phyloP scores from a whole-genome alignment of 2,797 vertebrate genomes.

The Paguma larvata region DNA sequence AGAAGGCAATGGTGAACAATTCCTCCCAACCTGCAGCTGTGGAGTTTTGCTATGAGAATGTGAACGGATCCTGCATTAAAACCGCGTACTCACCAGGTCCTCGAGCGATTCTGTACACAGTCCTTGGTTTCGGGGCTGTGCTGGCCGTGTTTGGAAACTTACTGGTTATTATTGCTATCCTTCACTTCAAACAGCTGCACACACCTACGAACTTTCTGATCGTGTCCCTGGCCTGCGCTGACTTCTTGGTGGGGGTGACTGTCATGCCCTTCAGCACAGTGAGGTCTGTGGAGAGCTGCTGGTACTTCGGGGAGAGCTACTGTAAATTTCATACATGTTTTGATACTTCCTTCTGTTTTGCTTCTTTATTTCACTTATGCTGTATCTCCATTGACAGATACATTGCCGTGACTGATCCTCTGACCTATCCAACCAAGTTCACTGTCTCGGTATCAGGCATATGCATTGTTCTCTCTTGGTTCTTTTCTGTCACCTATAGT shows the following conservation, averaged over 20 bases:
- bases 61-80: slow-evolving; percentile 64
- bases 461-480: slow-evolving; percentile 70
- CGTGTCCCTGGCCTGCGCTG: slow-evolving; percentile 91
- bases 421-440: slow-evolving; percentile 75
- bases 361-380: slow-evolving; percentile 93
- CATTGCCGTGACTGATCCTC: slow-evolving; percentile 72
- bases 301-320: slow-evolving; percentile 91
- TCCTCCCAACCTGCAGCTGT: neutral
- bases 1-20: slow-evolving; percentile 2
- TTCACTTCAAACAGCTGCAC: slow-evolving; percentile 92
- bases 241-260: slow-evolving; percentile 91
- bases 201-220: slow-evolving; percentile 92
- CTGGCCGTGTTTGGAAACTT: slow-evolving; percentile 92
- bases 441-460: neutral
- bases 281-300: slow-evolving; percentile 92
- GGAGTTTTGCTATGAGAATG: slow-evolving; percentile 43
- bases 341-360: slow-evolving; percentile 93
- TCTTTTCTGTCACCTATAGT: slow-evolving; percentile 63
- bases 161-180: slow-evolving; percentile 90
- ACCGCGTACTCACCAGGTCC: neutral
- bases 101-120: neutral
- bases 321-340: slow-evolving; percentile 92
- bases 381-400: slow-evolving; percentile 87
- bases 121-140: slow-evolving; percentile 82
- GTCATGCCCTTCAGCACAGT: slow-evolving; percentile 94